Evolutionary conservation across 2,797 vertebrate species (phyloP).

Genomic region (Coregonus sp.): DNA sequence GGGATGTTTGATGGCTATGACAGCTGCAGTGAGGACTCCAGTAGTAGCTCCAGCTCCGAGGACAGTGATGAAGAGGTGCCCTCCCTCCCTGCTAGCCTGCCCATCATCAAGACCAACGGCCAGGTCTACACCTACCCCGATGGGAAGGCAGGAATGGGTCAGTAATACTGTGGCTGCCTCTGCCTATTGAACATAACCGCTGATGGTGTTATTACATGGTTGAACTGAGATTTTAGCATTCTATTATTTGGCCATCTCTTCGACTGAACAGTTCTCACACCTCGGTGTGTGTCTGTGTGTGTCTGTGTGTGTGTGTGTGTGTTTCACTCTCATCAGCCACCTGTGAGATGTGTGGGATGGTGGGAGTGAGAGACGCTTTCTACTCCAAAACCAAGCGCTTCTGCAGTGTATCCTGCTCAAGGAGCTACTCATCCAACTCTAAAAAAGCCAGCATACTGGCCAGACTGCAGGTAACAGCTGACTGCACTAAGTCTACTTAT

Average conservation of each 20-base stretch:
- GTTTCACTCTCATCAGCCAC: slow-evolving; percentile 75
- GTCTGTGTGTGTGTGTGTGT: neutral
- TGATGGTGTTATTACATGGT: neutral
- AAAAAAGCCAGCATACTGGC: slow-evolving; percentile 99
- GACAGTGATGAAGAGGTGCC: slow-evolving; percentile 89
- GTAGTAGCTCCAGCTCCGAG: slow-evolving; percentile 91
- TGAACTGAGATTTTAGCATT: neutral
- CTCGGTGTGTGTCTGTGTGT: neutral
- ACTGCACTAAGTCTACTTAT: neutral
- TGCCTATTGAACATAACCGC: neutral
- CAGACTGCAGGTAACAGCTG: slow-evolving; percentile 79
- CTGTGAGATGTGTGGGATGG: slow-evolving; percentile 98
- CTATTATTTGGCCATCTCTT: neutral
- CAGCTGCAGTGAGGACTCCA: slow-evolving; percentile 94
- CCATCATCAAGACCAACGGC: slow-evolving; percentile 95
- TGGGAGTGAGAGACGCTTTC: slow-evolving; percentile 94
- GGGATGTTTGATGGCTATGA: slow-evolving; percentile 95
- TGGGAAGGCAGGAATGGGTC: slow-evolving; percentile 96
- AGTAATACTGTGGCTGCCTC: slow-evolving; percentile 56
- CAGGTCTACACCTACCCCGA: slow-evolving; percentile 96
- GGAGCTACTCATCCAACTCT: slow-evolving; percentile 96
- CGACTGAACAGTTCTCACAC: neutral
- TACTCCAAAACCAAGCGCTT: slow-evolving; percentile 98
- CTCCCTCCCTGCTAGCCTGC: slow-evolving; percentile 85
- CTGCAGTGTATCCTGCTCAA: slow-evolving; percentile 96